A percentile compares a stretch with the other conserved stretches of the same genome.
Conservation (phyloP, 2,888 invertebrate species). For the Linhomoeus sp. region DNA sequence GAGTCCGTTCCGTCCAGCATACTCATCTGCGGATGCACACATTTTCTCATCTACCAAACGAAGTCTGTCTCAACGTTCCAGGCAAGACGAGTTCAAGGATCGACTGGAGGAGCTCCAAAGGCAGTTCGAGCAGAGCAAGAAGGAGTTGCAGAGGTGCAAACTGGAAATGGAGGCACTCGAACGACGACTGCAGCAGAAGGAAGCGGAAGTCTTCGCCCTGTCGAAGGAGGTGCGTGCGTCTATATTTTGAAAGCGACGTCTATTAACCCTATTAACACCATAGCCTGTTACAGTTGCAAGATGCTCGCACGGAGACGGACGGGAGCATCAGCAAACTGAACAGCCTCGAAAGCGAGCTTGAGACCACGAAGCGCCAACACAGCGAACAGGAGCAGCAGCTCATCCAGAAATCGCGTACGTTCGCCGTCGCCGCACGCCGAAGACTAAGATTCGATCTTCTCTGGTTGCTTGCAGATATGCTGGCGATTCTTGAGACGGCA, state of each 20-base stretch:
- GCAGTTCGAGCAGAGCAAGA: conserved; percentile 18
- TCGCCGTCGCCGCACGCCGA: too few species aligned
- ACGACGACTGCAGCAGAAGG: conserved; percentile 19
- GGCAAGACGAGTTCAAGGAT: conserved; percentile 27
- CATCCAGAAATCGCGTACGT: conserved; percentile 12
- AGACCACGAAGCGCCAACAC: conserved; percentile 11
- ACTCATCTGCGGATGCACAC: too few species aligned
- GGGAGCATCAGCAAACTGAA: conserved; percentile 13
- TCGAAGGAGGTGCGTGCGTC: conserved; percentile 22
- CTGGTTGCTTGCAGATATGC: conserved; percentile 9
- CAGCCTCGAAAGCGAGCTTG: conserved; percentile 10
- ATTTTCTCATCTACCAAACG: too few species aligned
- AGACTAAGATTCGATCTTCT: too few species aligned
- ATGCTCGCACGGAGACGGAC: conserved; percentile 17
- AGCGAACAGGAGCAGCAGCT: conserved; percentile 12
- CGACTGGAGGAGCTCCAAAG: conserved; percentile 23
- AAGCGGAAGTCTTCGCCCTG: conserved; percentile 19
- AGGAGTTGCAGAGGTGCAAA: conserved; percentile 20
- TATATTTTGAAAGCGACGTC: too few species aligned
- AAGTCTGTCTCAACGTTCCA: too few species aligned
- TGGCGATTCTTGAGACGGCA: conserved; percentile 18
- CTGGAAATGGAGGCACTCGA: conserved; percentile 22
- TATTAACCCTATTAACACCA: too few species aligned
- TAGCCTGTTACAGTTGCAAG: conserved; percentile 13
- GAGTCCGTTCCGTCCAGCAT: conserved; percentile 3